These are phyloP conservation scores for Schizotus pectinicornis DNA, from an alignment of 2,888 invertebrate species.

Conservation along the genomic window DNA sequence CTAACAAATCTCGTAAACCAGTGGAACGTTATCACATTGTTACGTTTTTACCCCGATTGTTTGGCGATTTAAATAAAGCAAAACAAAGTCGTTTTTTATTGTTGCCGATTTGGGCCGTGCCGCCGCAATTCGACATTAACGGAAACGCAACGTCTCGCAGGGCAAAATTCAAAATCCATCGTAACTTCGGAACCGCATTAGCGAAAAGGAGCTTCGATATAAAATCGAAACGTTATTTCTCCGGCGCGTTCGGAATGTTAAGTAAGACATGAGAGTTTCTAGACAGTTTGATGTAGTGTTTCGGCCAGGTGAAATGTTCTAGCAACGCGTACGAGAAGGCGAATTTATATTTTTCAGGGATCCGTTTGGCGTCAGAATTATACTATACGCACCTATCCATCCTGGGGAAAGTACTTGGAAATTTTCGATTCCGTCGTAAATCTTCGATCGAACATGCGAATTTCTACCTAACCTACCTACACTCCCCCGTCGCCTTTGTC, in stretches of 20 bases:
- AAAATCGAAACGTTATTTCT: slow-evolving; percentile 33
- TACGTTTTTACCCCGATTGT: too few species aligned
- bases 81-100: too few species aligned
- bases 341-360: slow-evolving; percentile 47
- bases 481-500: background rate
- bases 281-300: slow-evolving; percentile 51
- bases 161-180: slow-evolving; percentile 25
- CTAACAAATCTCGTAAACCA: too few species aligned
- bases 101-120: too few species aligned
- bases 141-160: slow-evolving; percentile 12
- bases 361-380: slow-evolving; percentile 42
- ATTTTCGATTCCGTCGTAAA: slow-evolving; percentile 11
- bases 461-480: background rate
- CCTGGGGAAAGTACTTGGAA: slow-evolving; percentile 3
- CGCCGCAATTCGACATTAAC: too few species aligned
- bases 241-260: slow-evolving; percentile 41
- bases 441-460: background rate
- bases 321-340: slow-evolving; percentile 29
- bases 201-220: slow-evolving; percentile 23
- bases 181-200: slow-evolving; percentile 23
- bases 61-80: too few species aligned
- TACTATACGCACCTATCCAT: slow-evolving; percentile 34
- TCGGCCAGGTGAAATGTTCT: slow-evolving; percentile 43
- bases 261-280: slow-evolving; percentile 47
- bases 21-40: too few species aligned